A percentile compares a stretch with the other conserved stretches of the same genome.
Conservation (phyloP, 2,797 vertebrate species). For the Hybognathus amarus region DNA sequence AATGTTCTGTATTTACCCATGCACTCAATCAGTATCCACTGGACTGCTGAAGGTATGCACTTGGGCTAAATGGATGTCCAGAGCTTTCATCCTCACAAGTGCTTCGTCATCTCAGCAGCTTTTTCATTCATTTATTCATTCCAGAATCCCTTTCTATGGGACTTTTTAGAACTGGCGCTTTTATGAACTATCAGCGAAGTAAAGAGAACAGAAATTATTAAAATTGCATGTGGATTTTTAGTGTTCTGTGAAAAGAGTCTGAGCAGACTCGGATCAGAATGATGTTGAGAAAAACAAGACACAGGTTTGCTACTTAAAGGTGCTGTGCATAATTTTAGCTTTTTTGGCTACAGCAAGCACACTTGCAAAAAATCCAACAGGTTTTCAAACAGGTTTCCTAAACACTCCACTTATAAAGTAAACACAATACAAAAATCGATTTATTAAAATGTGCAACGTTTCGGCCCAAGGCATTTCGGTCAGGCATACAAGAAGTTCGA, state of each 20-base stretch:
- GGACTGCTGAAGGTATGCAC: constrained; percentile 25
- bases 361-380: not conserved
- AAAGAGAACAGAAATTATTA: constrained; percentile 53
- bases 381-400: not conserved
- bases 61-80: constrained; percentile 50
- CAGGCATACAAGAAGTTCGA: too few species aligned
- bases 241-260: constrained; percentile 17
- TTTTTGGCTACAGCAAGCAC: not conserved
- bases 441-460: too few species aligned
- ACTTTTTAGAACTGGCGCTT: constrained; percentile 18
- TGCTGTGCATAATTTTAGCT: not conserved
- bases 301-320: not conserved
- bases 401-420: not conserved
- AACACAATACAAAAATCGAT: too few species aligned
- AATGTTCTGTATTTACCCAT: constrained; percentile 36
- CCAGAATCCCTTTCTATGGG: constrained; percentile 1
- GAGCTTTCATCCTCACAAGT: constrained; percentile 38
- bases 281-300: not conserved
- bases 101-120: constrained; percentile 25
- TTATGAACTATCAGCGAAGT: constrained; percentile 45
- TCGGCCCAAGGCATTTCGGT: too few species aligned
- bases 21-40: constrained; percentile 25
- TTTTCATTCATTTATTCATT: constrained; percentile 43
- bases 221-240: constrained; percentile 53
- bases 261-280: not conserved